A percentile compares a stretch with the other conserved stretches of the same genome.
These are phyloP conservation scores for Heteropelma amictum DNA, from an alignment of 2,888 invertebrate species.

Conservation along the genomic window DNA sequence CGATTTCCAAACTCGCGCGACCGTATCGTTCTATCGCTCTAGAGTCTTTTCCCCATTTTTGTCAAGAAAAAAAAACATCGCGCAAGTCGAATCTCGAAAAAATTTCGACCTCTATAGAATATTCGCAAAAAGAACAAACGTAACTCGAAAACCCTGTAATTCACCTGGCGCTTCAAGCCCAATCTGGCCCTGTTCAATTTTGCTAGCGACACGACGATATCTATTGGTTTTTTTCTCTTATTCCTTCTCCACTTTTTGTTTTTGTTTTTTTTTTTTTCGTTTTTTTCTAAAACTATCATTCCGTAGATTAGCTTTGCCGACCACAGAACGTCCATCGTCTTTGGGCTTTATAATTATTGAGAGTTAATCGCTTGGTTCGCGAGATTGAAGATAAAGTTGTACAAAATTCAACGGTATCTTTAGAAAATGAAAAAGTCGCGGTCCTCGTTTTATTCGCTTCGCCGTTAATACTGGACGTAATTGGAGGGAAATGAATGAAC, in stretches of 20 bases:
- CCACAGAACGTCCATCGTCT: slow-evolving; percentile 69
- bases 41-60: not conserved
- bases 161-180: slow-evolving; percentile 62
- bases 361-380: slow-evolving; percentile 45
- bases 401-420: slow-evolving; percentile 11
- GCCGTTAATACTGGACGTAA: no score
- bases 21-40: not conserved
- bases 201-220: slow-evolving; percentile 51
- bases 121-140: slow-evolving; percentile 67
- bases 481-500: no score
- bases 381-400: slow-evolving; percentile 30
- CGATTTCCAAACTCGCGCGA: not conserved
- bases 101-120: slow-evolving; percentile 60
- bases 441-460: slow-evolving; percentile 6
- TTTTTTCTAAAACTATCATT: slow-evolving; percentile 54
- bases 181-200: slow-evolving; percentile 69
- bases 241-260: slow-evolving; percentile 18
- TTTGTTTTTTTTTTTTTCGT: slow-evolving; percentile 21
- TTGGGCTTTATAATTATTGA: slow-evolving; percentile 70
- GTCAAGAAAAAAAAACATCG: slow-evolving; percentile 12
- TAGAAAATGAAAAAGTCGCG: slow-evolving; percentile 18
- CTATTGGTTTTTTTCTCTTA: slow-evolving; percentile 33
- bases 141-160: slow-evolving; percentile 72
- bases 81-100: slow-evolving; percentile 34
- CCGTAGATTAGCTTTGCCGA: slow-evolving; percentile 70